Evolutionary conservation across 2,888 invertebrate genomes (phyloP), one percentile per base, ranked within the genome.

Genomic region (Acrocyrtus sp.): DNA sequence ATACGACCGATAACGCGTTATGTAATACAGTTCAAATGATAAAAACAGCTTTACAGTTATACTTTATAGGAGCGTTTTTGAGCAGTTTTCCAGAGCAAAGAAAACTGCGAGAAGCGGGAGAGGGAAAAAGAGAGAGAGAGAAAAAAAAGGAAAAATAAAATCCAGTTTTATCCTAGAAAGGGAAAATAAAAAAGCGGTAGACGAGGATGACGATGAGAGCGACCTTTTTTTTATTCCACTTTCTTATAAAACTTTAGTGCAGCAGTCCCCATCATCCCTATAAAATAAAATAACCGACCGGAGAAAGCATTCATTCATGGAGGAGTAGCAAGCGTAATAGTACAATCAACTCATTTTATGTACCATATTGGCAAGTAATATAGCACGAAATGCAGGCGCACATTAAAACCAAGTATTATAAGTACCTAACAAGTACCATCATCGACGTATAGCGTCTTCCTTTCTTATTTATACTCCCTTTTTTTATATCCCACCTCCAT

Each of bases 291-390:
- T n/a, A n/a, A 17, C n/a, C 39, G 26, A 34, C 6, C 6, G 29
- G 19, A 50, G n/a, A 53, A 56, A 56, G 29, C n/a, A n/a, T 56
- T 21, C 45, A 62, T 62, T 62, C 62, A 51, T 41, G 61, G 12
- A 47, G 48, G 17, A 22, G 61, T 56, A 17, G 3, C 6, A 15
- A 26, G 43, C 22, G 50, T 61, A 61, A 61, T 56, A 41, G 58
- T 47, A 48, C 68, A 68, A 68, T 68, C 68, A 68, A 61, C 68
- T 68, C 61, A 60, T 68, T 68, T 68, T 68, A 68, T 61, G 53
- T 61, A 54, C 60, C 68, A 61, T 68, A 68, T 68, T 68, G 68
- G 68, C 67, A 67, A 67, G 58, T 67, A 50, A 67, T 67, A 67
- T 51, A 67, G 54, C 41, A 51, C 41, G 51, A 67, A 60, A 50